Evolutionary conservation across 2,797 vertebrate genomes (phyloP).

Genomic region (Dendrocincla fuliginosa): DNA sequence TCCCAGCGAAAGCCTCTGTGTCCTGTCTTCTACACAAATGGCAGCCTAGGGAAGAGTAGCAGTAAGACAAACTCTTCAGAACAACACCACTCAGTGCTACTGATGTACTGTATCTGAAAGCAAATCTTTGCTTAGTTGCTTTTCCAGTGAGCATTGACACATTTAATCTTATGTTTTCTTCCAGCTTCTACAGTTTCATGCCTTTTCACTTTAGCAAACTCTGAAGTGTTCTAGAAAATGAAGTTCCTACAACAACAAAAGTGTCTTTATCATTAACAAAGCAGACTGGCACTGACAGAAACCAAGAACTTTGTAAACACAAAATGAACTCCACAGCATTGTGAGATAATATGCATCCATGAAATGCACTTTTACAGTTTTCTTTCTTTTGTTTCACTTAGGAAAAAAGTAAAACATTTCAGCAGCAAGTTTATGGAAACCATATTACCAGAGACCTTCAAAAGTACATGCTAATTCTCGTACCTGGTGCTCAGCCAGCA

Average conservation of each 20-base stretch:
- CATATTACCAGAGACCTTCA: neutral
- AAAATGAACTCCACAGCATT: neutral
- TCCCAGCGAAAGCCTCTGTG: neutral
- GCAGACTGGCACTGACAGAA: neutral
- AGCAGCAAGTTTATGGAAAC: neutral
- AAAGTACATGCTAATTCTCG: neutral
- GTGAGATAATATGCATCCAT: neutral
- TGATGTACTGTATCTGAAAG: neutral
- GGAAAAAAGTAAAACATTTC: neutral
- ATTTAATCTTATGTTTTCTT: neutral
- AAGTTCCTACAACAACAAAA: neutral
- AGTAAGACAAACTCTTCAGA: neutral
- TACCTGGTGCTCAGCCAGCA: constrained; percentile 51
- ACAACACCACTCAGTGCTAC: neutral
- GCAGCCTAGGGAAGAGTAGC: neutral
- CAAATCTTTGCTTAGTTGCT: neutral
- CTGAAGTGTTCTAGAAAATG: neutral
- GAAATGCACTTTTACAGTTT: neutral
- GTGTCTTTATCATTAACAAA: neutral
- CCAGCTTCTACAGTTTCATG: neutral
- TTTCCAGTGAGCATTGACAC: neutral
- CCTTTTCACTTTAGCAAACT: neutral
- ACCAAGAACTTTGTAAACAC: neutral
- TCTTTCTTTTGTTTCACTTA: neutral
- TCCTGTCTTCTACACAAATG: neutral